Base-by-base conservation (phyloP, 2,797 vertebrate species). In the Cynopterus sphinx region DNA sequence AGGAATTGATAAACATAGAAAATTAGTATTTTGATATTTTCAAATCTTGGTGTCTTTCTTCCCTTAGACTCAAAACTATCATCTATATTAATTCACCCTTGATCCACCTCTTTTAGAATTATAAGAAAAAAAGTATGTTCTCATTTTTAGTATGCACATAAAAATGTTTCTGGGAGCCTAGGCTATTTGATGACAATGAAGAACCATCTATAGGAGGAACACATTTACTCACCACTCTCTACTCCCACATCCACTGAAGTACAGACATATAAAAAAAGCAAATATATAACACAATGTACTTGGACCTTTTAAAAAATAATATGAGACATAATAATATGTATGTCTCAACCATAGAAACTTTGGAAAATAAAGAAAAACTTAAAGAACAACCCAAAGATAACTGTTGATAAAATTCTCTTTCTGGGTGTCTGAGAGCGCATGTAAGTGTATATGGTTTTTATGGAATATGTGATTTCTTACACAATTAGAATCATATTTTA, bases 21-120 rank as follows among this genome's bases (percentile, higher is more conserved):
- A 39, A 73, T 49, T 9, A 33, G 36, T 74, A 78, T 84, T 94
- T 78, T 63, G 88, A 33, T 79, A 78, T 73, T 91, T 74, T 83
- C 87, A 88, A 91, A 88, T 88, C 26, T 11, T 87, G 57, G 41
- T 55, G n/a, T 81, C 15, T 81, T 68, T 87, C 33, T 73, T 91
- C 59, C 22, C 21, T 91, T 41, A 84, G 22, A 33, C 49, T 91
- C 31, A 73, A 74, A 74, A 88, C 49, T 41, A 74, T 91, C 49
- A 78, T 6, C 6, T 16, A 33, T 33, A 43, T 78, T 77, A 71
- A 63, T 77, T 84, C 31, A 71, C 55, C 4, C 41, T 73, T 71
- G n/a, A 95, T 57, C 31, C 28, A 51, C 3, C 24, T 78, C 33
- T 70, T 71, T 84, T 63, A 84, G 46, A 59, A 87, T 39, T 53